Evolutionary conservation across 2,797 vertebrate genomes (phyloP).

Genomic region (Chaenodraco wilsoni): DNA sequence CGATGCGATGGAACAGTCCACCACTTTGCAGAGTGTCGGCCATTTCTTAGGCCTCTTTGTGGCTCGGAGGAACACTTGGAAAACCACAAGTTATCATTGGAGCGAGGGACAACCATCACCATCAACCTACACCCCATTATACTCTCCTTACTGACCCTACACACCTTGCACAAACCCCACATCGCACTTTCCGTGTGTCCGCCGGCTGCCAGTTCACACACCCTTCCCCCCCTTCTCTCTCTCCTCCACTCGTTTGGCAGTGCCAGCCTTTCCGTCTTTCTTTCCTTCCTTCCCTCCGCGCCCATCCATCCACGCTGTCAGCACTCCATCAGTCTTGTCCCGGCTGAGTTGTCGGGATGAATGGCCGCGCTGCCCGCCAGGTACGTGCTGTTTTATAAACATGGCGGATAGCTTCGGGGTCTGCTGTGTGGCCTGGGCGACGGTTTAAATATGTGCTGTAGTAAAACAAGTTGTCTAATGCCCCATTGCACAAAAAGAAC

Average conservation of each 20-base stretch:
- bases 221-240: constrained; percentile 43
- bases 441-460: constrained; percentile 14
- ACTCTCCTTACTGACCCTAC: constrained; percentile 60
- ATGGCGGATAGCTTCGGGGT: constrained; percentile 28
- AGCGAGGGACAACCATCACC: constrained; percentile 74
- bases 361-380: constrained; percentile 64
- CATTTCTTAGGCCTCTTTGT: constrained; percentile 94
- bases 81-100: constrained; percentile 95
- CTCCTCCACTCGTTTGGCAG: constrained; percentile 39
- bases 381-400: constrained; percentile 66
- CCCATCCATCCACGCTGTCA: constrained; percentile 69
- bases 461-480: constrained; percentile 11
- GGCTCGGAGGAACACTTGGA: constrained; percentile 86
- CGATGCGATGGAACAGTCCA: constrained; percentile 86
- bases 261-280: constrained; percentile 60
- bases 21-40: constrained; percentile 80
- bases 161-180: constrained; percentile 61
- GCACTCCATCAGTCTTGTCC: constrained; percentile 74
- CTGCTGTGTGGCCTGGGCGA: constrained; percentile 57
- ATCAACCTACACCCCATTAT: constrained; percentile 79
- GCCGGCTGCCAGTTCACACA: constrained; percentile 66
- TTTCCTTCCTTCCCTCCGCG: constrained; percentile 65
- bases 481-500: constrained; percentile 3
- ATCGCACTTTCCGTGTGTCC: constrained; percentile 60
- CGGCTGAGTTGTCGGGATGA: constrained; percentile 54